These are phyloP conservation scores for Corbicula japonica DNA, from an alignment of 2,888 invertebrate genomes.

Conservation along the genomic window DNA sequence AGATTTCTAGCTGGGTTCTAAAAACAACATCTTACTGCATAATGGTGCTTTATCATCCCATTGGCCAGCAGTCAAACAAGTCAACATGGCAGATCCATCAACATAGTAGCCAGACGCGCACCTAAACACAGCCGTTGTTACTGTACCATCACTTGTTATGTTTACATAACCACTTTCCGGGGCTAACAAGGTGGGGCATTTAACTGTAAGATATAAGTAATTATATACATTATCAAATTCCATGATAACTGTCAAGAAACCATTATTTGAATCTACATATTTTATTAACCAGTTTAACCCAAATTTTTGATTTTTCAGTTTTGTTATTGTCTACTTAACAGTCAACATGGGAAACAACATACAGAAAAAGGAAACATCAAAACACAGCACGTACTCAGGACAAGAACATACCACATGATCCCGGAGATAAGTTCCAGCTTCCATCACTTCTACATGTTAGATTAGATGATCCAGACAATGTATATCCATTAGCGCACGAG, in stretches of 20 bases:
- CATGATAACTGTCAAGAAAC: too few relatives aligned
- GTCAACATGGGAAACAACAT: too few relatives aligned
- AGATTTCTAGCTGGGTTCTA: too few relatives aligned
- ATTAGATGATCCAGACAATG: conserved; percentile 26
- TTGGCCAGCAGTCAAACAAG: conserved; percentile 18
- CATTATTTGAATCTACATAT: too few relatives aligned
- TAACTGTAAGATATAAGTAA: too few relatives aligned
- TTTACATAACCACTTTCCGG: conserved; percentile 8
- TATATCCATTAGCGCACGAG: conserved; percentile 42
- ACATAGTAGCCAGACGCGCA: conserved; percentile 32
- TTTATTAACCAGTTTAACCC: too few relatives aligned
- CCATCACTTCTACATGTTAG: conserved; percentile 37
- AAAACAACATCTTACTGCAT: conserved; percentile 49
- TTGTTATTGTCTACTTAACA: too few relatives aligned
- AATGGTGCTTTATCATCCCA: conserved; percentile 25
- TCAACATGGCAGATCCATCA: conserved; percentile 7
- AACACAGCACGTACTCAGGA: too few relatives aligned
- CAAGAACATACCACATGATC: conserved; percentile 34
- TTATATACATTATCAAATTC: too few relatives aligned
- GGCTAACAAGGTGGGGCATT: conserved; percentile 1
- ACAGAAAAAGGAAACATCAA: too few relatives aligned
- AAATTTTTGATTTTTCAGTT: too few relatives aligned
- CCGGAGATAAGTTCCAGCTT: conserved; percentile 18
- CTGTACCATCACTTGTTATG: conserved; percentile 28
- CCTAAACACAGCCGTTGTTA: conserved; percentile 19